These are phyloP conservation scores for Zhengitettix transpicula DNA, from an alignment of 2,888 invertebrate genomes.

Conservation along the genomic window DNA sequence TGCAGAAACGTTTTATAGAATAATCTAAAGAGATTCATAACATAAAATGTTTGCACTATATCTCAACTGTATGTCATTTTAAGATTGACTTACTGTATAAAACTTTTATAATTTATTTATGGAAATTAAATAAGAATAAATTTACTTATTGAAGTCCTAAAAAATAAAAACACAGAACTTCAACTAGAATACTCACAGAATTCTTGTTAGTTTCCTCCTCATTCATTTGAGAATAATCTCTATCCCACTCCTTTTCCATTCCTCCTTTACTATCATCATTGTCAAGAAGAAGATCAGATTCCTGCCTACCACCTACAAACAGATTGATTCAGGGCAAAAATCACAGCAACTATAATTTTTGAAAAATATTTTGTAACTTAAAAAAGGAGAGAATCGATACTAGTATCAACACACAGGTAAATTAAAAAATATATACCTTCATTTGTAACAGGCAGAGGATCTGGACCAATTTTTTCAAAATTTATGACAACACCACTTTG, in stretches of 20 bases:
- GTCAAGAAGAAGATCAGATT: slow-evolving; percentile 1
- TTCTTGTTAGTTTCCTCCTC: slow-evolving; percentile 20
- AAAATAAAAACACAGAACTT: not conserved
- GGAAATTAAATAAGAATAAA: too few species aligned
- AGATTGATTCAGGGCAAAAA: not conserved
- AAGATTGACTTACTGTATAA: too few species aligned
- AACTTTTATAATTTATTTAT: too few species aligned
- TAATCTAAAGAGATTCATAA: too few species aligned
- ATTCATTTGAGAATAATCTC: slow-evolving; percentile 17
- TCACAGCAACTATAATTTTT: not conserved
- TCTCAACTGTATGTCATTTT: too few species aligned
- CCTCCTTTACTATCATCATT: slow-evolving; percentile 3
- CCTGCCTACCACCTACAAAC: not conserved
- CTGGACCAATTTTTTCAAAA: slow-evolving; percentile 90
- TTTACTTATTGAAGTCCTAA: slow-evolving; percentile 13
- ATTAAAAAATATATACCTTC: slow-evolving; percentile 3
- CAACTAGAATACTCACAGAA: slow-evolving; percentile 24
- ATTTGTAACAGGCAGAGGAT: slow-evolving; percentile 46
- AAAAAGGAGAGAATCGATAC: not conserved
- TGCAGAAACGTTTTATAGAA: too few species aligned
- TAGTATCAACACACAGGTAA: not conserved
- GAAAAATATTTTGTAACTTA: not conserved
- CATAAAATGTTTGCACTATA: too few species aligned
- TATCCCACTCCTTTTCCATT: slow-evolving; percentile 24
- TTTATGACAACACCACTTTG: slow-evolving; percentile 95